A percentile compares a stretch with the other conserved stretches of the same genome.
These are phyloP conservation scores for Forficula auricularia DNA, from an alignment of 1,140 invertebrate genomes.

Conservation along the genomic window DNA sequence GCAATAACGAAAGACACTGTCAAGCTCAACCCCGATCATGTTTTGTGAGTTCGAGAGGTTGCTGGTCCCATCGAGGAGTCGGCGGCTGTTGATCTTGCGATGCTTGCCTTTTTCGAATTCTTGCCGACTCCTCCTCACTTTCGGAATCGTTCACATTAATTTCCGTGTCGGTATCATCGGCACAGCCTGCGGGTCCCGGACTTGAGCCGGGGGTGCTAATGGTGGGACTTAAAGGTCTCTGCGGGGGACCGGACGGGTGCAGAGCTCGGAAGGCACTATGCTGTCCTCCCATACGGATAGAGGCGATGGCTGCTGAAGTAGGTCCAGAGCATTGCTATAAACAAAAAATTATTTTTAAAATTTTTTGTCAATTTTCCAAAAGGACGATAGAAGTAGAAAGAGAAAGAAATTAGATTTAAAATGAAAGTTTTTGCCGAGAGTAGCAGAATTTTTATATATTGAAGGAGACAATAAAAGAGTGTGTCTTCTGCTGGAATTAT, in stretches of 20 bases:
- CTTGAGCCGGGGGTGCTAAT: slow-evolving; percentile 34
- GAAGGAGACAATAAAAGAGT: too few relatives aligned
- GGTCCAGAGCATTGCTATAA: slow-evolving; percentile 22
- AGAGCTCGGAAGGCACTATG: slow-evolving; percentile 15
- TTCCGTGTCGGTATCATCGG: slow-evolving; percentile 43
- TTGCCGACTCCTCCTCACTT: slow-evolving; percentile 24
- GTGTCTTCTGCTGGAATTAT: too few relatives aligned
- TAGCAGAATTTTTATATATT: too few relatives aligned
- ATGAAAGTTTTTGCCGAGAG: too few relatives aligned
- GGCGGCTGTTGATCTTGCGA: slow-evolving; percentile 21
- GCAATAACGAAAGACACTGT: too few relatives aligned
- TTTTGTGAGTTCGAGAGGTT: slow-evolving; percentile 28
- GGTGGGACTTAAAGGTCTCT: slow-evolving; percentile 7
- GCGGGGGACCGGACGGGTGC: slow-evolving; percentile 17
- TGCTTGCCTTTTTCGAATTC: slow-evolving; percentile 7
- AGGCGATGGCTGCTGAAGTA: slow-evolving; percentile 16
- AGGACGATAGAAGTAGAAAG: too few relatives aligned
- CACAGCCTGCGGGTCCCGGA: slow-evolving; percentile 26
- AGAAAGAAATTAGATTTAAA: too few relatives aligned
- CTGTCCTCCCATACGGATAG: slow-evolving; percentile 13
- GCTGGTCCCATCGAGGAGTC: slow-evolving; percentile 27
- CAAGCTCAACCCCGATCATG: slow-evolving; percentile 23
- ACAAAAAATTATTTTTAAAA: too few relatives aligned
- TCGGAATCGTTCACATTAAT: slow-evolving; percentile 50
- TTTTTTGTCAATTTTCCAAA: too few relatives aligned